Conservation (phyloP, 2,113 vertebrate genomes). For the Xenus cinereus region DNA sequence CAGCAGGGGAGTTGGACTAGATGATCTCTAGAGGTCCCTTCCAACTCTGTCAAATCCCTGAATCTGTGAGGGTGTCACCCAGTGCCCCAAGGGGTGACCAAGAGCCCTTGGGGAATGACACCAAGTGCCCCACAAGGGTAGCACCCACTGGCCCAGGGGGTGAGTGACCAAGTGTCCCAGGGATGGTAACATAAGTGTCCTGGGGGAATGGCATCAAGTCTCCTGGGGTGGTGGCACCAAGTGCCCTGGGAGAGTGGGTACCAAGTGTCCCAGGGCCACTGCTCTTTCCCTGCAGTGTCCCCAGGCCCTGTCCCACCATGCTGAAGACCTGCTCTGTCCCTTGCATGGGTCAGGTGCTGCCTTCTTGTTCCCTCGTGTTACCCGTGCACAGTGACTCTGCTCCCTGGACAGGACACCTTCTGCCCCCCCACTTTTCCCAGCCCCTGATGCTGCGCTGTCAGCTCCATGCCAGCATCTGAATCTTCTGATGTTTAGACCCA, state of each 20-base stretch:
- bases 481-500: accelerated
- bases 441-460: neutral
- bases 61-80: too few species aligned
- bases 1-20: too few species aligned
- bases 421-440: neutral
- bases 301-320: neutral
- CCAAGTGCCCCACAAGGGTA: too few species aligned
- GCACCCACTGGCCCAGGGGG: too few species aligned
- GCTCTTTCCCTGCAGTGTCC: neutral
- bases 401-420: neutral
- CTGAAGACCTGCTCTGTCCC: neutral
- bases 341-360: neutral
- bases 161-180: neutral
- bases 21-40: too few species aligned
- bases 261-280: too few species aligned
- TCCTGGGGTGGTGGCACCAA: neutral
- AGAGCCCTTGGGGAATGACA: too few species aligned
- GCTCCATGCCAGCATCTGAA: neutral
- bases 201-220: too few species aligned
- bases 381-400: neutral
- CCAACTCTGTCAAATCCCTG: too few species aligned
- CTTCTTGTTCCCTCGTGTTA: too few species aligned
- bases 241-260: neutral
- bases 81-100: neutral
- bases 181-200: too few species aligned